Percentiles rank a stretch among this genome's conserved stretches.
Evolutionary conservation across 2,797 vertebrate genomes (phyloP).

Genomic region (Mus minutoides): DNA sequence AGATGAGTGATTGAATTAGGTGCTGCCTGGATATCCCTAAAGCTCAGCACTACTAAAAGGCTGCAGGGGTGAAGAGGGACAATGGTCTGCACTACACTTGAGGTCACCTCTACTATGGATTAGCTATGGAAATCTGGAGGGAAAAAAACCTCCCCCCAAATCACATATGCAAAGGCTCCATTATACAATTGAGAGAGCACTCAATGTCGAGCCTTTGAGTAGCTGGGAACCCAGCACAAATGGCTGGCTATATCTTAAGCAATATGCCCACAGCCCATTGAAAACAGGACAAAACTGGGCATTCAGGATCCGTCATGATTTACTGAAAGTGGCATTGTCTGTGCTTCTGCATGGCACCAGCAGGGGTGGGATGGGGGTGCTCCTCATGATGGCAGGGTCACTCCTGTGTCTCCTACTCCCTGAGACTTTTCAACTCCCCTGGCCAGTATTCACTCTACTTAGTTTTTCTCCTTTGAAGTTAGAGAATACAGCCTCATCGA

Average conservation of each 20-base stretch:
- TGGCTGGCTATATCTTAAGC: constrained; percentile 86
- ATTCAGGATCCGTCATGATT: constrained; percentile 85
- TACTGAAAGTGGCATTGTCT: constrained; percentile 93
- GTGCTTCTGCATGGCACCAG: constrained; percentile 87
- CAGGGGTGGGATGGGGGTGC: constrained; percentile 89
- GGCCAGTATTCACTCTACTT: constrained; percentile 76
- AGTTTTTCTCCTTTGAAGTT: constrained; percentile 90
- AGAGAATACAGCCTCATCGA: constrained; percentile 97
- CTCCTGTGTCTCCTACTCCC: constrained; percentile 86
- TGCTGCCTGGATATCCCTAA: constrained; percentile 92
- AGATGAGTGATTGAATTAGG: constrained; percentile 91
- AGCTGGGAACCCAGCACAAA: constrained; percentile 86
- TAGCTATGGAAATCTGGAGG: constrained; percentile 90
- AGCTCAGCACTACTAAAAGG: constrained; percentile 91
- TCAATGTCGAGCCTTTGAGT: constrained; percentile 83
- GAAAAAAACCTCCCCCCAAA: constrained; percentile 79
- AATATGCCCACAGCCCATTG: constrained; percentile 87
- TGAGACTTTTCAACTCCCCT: constrained; percentile 84
- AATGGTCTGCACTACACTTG: constrained; percentile 86
- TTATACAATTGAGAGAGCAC: constrained; percentile 81
- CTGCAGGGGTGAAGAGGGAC: constrained; percentile 90
- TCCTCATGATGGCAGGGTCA: constrained; percentile 87
- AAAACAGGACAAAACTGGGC: constrained; percentile 86
- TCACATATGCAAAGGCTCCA: constrained; percentile 75
- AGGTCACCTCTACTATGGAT: constrained; percentile 92